These are phyloP conservation scores for Hydrophis major DNA, from an alignment of 2,797 vertebrate genomes.

Conservation along the genomic window DNA sequence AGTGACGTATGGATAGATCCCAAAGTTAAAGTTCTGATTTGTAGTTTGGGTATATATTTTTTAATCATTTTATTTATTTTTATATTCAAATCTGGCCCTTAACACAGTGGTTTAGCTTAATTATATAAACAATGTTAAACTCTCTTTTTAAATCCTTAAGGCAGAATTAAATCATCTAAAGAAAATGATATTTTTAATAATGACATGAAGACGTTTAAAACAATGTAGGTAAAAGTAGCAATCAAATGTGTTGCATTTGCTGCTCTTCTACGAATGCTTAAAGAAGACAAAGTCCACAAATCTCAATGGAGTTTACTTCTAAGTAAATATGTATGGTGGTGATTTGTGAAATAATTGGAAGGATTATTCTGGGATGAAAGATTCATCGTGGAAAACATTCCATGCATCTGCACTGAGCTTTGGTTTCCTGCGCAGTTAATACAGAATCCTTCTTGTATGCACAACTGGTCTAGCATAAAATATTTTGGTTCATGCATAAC, in stretches of 20 bases:
- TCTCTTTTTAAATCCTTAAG: not conserved
- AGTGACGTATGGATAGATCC: not conserved
- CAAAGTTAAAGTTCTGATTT: not conserved
- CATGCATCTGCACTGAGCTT: not conserved
- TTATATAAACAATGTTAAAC: not conserved
- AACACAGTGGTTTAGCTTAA: not conserved
- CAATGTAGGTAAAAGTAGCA: not conserved
- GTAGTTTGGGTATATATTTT: not conserved
- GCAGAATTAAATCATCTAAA: not conserved
- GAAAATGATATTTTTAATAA: not conserved
- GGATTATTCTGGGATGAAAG: not conserved
- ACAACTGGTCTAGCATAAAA: conserved; percentile 14
- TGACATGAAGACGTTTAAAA: not conserved
- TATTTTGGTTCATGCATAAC: conserved; percentile 25
- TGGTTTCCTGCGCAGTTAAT: not conserved
- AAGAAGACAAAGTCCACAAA: not conserved
- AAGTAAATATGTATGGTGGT: not conserved
- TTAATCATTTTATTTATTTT: not conserved
- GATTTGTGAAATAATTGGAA: not conserved
- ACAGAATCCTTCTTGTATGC: not conserved
- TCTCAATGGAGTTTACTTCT: not conserved
- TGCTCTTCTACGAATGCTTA: not conserved
- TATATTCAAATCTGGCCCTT: not conserved
- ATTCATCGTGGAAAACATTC: not conserved
- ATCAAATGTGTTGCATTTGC: not conserved